A percentile compares a stretch with the other conserved stretches of the same genome.
Conservation (phyloP, 2,113 vertebrate genomes). For the Labrus mixtus region DNA sequence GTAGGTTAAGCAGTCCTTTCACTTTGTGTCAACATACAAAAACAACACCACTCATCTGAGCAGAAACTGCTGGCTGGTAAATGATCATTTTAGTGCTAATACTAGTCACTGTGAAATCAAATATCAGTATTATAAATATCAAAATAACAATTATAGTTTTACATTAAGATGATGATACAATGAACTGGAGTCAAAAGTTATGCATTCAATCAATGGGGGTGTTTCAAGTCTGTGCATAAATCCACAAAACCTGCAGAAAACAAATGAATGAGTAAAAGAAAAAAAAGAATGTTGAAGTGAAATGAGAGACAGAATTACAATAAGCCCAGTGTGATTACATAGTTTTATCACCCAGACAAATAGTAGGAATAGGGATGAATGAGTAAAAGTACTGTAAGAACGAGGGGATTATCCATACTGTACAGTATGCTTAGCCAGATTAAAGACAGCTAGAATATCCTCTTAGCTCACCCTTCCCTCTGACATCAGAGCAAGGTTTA, state of each 20-base stretch:
- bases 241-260: neutral
- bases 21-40: slow-evolving; percentile 30
- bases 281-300: slow-evolving; percentile 10
- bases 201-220: neutral
- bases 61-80: slow-evolving; percentile 1
- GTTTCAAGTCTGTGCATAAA: neutral
- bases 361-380: slow-evolving; percentile 45
- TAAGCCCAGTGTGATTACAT: slow-evolving; percentile 71
- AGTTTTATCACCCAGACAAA: slow-evolving; percentile 40
- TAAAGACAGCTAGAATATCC: slow-evolving; percentile 65
- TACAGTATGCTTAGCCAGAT: slow-evolving; percentile 70
- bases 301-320: slow-evolving; percentile 53
- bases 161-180: neutral
- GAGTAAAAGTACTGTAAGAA: slow-evolving; percentile 44
- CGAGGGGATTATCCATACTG: slow-evolving; percentile 61
- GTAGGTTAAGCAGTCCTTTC: slow-evolving; percentile 25
- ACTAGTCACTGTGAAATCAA: neutral
- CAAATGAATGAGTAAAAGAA: neutral
- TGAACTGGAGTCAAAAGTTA: neutral
- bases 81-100: neutral
- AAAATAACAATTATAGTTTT: no score
- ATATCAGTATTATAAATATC: no score
- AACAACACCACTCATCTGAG: slow-evolving; percentile 8
- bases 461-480: slow-evolving; percentile 24
- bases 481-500: slow-evolving; percentile 53